A percentile compares a stretch with the other conserved stretches of the same genome.
phyloP scores from a whole-genome alignment of 2,888 invertebrate genomes.

The Lochmaea crataegi region DNA sequence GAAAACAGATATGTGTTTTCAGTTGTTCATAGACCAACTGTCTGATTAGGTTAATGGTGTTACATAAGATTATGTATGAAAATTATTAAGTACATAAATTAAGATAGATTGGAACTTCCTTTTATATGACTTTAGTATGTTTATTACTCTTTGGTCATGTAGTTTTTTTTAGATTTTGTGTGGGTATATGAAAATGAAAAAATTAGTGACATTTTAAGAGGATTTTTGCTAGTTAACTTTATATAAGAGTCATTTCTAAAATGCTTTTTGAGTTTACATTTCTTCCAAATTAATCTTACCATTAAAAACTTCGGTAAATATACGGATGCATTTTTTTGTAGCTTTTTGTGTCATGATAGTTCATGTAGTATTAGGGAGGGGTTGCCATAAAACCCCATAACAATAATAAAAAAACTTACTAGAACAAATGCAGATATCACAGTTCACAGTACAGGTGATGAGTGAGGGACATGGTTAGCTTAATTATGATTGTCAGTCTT shows the following conservation, averaged over 20 bases:
- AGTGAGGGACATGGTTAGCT: too few species aligned
- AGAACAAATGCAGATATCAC: too few species aligned
- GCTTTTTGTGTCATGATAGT: too few species aligned
- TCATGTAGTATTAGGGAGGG: too few species aligned
- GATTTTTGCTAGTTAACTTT: neutral
- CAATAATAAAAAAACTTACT: too few species aligned
- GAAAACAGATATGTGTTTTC: neutral
- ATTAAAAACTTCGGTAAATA: too few species aligned
- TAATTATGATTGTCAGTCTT: too few species aligned
- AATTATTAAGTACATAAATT: constrained; percentile 28
- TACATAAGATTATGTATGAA: constrained; percentile 30
- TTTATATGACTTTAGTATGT: constrained; percentile 4
- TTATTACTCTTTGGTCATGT: constrained; percentile 12
- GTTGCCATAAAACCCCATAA: too few species aligned
- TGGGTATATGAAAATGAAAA: neutral
- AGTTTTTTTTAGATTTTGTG: constrained; percentile 14
- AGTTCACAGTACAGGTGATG: too few species aligned
- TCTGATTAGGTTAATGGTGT: constrained; percentile 8
- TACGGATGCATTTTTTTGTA: too few species aligned
- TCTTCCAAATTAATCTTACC: too few species aligned
- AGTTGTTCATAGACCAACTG: neutral
- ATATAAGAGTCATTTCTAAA: neutral
- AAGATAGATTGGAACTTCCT: constrained; percentile 34
- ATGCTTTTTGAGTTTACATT: neutral
- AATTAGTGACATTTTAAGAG: neutral